These are phyloP conservation scores for Aepyceros melampus DNA, from an alignment of 2,113 vertebrate species.

Conservation along the genomic window DNA sequence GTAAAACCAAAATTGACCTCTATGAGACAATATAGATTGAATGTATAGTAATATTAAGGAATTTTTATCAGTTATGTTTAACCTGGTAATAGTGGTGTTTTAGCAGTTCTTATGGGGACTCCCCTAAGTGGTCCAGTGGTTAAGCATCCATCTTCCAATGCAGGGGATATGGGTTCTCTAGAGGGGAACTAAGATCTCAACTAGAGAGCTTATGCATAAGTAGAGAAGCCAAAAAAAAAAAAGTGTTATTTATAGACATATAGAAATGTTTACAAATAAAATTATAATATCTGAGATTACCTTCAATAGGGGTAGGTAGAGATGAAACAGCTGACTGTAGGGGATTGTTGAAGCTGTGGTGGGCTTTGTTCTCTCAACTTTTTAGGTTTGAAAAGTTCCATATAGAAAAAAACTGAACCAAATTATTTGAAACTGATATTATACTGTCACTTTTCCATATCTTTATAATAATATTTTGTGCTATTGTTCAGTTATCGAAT, in stretches of 20 bases:
- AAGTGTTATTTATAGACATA: not conserved
- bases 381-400: not conserved
- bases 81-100: not conserved
- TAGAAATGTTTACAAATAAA: not conserved
- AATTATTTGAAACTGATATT: not conserved
- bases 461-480: not conserved
- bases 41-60: not conserved
- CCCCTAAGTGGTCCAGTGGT: not conserved
- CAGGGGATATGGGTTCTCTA: not conserved
- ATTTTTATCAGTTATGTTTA: not conserved
- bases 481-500: not conserved
- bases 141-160: not conserved
- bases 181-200: not conserved
- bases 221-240: not conserved
- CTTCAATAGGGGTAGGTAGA: not conserved
- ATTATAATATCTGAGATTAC: not conserved
- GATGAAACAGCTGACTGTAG: not conserved
- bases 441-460: accelerated
- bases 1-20: not conserved
- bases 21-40: not conserved
- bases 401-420: not conserved
- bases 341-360: not conserved
- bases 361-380: not conserved
- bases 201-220: not conserved
- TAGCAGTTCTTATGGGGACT: not conserved